Base-by-base conservation (phyloP, 2,113 vertebrate genomes). In the Oreotrochilus melanogaster region DNA sequence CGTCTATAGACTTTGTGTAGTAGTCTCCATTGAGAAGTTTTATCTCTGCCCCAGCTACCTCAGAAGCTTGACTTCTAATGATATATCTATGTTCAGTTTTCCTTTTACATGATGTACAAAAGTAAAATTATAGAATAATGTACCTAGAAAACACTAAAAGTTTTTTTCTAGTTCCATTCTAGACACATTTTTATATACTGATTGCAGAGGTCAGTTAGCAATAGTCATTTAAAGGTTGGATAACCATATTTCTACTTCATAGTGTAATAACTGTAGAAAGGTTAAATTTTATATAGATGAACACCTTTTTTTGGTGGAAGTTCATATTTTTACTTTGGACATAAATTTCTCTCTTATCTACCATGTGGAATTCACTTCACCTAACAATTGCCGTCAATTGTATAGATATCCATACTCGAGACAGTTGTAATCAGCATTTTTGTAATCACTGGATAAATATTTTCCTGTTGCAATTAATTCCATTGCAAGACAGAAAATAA, bases 381-480 rank as follows among this genome's bases (percentile, higher is more conserved):
- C 18, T 37, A 57, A 31, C 6, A 7, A 11, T 82, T 56, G 6
- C 9, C 16, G 16, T 28, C 23, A 83, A 4, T 18, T 69, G 2
- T 35, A 10, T 57, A 1, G 1, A 27, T 19, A 70, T 7, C 14
- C 37, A 56, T 43, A 53, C 7, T 21, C 10, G 19, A 60, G 6
- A 2, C 30, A 60, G 31, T 17, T 71, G 64, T 10, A 60, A n/a
- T 75, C 14, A 22, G 2, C 18, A 18, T 30, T 75, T 89, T 75
- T 75, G 14, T 27, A 69, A 69, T 53, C 0, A 0, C 5, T 17
- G 69, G 31, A 90, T 35, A 56, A 58, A 50, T 1, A 71, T 24
- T 54, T 74, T n/a, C 13, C 14, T 31, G 7, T 35, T 24, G 15
- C 6, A 64, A 16, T 62, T 75, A 5, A 23, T 74, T 58, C 56